phyloP scores from a whole-genome alignment of 1,140 invertebrate species.

The Listronotus bonariensis region DNA sequence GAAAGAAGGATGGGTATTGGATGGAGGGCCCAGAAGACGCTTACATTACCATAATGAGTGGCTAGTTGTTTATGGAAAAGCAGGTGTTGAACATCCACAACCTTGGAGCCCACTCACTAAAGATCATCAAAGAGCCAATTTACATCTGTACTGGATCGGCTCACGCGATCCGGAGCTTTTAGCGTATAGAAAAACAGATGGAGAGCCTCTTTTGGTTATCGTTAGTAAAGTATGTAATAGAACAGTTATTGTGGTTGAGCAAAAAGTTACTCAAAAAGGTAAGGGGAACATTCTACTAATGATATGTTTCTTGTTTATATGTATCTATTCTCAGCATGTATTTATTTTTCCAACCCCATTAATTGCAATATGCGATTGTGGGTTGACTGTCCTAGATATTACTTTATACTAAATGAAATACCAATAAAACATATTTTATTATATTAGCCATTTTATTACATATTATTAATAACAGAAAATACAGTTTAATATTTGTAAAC shows the following conservation, averaged over 20 bases:
- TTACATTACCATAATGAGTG: slow-evolving; percentile 63
- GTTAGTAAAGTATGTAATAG: slow-evolving; percentile 70
- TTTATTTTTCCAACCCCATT: no score
- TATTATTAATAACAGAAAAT: no score
- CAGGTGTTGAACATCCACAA: slow-evolving; percentile 77
- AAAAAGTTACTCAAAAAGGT: slow-evolving; percentile 72
- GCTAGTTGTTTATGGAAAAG: slow-evolving; percentile 74
- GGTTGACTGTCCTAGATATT: no score
- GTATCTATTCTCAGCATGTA: neutral
- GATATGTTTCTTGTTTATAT: slow-evolving; percentile 7
- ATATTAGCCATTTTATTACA: no score
- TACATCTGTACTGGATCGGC: slow-evolving; percentile 68
- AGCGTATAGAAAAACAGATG: slow-evolving; percentile 64
- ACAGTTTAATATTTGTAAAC: no score
- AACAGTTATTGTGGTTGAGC: slow-evolving; percentile 75
- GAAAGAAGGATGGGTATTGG: slow-evolving; percentile 53
- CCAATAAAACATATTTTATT: no score
- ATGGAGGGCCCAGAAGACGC: slow-evolving; percentile 48
- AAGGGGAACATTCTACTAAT: neutral
- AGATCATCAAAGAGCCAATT: slow-evolving; percentile 79
- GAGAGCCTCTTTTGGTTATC: slow-evolving; percentile 70
- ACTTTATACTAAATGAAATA: no score
- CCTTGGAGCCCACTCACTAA: slow-evolving; percentile 81
- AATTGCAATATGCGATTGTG: no score
- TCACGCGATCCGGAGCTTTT: slow-evolving; percentile 48